These are phyloP conservation scores for Pituophis catenifer DNA, from an alignment of 2,113 vertebrate genomes.

Conservation along the genomic window DNA sequence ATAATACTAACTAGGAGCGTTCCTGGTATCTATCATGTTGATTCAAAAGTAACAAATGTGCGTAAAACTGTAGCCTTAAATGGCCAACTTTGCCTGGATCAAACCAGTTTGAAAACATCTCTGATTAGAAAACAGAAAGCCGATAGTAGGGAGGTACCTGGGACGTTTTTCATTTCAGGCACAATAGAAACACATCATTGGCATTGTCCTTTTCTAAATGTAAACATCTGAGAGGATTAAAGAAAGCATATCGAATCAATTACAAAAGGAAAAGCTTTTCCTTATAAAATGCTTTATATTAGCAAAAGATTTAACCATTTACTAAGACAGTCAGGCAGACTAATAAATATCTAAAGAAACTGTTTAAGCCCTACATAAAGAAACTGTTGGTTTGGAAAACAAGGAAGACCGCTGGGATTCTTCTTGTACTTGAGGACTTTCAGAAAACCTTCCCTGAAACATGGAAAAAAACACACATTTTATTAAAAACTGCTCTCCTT, in stretches of 20 bases:
- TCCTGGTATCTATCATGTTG: not conserved
- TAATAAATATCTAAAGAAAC: slow-evolving; percentile 53
- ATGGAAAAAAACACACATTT: slow-evolving; percentile 29
- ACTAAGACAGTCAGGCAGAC: slow-evolving; percentile 37
- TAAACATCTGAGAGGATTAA: slow-evolving; percentile 55
- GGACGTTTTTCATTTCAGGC: slow-evolving; percentile 17
- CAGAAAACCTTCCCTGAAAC: slow-evolving; percentile 49
- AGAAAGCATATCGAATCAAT: slow-evolving; percentile 13
- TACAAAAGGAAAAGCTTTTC: slow-evolving; percentile 39
- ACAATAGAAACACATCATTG: slow-evolving; percentile 20
- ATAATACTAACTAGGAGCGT: not conserved
- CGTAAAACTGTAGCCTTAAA: not conserved
- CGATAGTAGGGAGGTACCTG: slow-evolving; percentile 23
- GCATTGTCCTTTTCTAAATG: slow-evolving; percentile 55
- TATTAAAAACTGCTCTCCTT: slow-evolving; percentile 29
- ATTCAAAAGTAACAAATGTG: not conserved
- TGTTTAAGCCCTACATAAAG: slow-evolving; percentile 48
- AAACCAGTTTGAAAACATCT: not conserved
- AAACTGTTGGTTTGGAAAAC: slow-evolving; percentile 54
- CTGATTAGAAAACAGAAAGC: slow-evolving; percentile 37
- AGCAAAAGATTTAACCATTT: slow-evolving; percentile 38
- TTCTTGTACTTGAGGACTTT: slow-evolving; percentile 53
- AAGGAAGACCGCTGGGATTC: slow-evolving; percentile 58
- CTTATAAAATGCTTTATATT: slow-evolving; percentile 39
- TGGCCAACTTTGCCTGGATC: not conserved